These are phyloP conservation scores for Leucania comma DNA, from an alignment of 2,888 invertebrate genomes.

Conservation along the genomic window DNA sequence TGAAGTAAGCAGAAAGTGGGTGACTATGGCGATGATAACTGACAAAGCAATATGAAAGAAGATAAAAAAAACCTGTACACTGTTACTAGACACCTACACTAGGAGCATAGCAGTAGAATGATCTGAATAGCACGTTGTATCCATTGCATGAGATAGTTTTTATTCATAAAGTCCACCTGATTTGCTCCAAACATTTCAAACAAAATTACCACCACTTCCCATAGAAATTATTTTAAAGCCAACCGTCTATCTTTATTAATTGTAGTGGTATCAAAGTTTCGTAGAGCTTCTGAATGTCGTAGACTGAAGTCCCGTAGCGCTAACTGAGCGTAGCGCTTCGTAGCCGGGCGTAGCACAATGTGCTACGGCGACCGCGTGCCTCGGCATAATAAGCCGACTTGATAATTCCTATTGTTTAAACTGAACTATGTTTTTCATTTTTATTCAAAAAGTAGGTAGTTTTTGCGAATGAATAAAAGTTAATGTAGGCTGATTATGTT, in stretches of 20 bases:
- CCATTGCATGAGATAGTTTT: neutral
- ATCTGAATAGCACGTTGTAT: neutral
- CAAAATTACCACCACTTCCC: constrained; percentile 12
- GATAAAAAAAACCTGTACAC: neutral
- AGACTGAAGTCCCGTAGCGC: constrained; percentile 68
- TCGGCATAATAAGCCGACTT: constrained; percentile 79
- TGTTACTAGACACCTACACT: too few species aligned
- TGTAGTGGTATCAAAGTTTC: constrained; percentile 62
- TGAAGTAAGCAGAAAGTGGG: neutral
- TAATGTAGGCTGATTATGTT: constrained; percentile 11
- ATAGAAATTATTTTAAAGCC: constrained; percentile 50
- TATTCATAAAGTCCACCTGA: neutral
- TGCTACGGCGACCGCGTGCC: constrained; percentile 77
- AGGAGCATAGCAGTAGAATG: too few species aligned
- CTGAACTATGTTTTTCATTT: constrained; percentile 44
- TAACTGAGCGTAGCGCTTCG: constrained; percentile 68
- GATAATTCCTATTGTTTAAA: constrained; percentile 62
- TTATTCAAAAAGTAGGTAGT: constrained; percentile 16
- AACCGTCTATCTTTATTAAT: constrained; percentile 36
- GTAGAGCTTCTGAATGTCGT: constrained; percentile 65
- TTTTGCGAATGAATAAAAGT: constrained; percentile 12
- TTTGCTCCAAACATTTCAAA: neutral
- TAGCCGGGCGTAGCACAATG: constrained; percentile 69
- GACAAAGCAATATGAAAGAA: neutral
- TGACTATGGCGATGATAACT: neutral